phyloP scores from a whole-genome alignment of 1,140 invertebrate genomes.

The Heterodera carotae region DNA sequence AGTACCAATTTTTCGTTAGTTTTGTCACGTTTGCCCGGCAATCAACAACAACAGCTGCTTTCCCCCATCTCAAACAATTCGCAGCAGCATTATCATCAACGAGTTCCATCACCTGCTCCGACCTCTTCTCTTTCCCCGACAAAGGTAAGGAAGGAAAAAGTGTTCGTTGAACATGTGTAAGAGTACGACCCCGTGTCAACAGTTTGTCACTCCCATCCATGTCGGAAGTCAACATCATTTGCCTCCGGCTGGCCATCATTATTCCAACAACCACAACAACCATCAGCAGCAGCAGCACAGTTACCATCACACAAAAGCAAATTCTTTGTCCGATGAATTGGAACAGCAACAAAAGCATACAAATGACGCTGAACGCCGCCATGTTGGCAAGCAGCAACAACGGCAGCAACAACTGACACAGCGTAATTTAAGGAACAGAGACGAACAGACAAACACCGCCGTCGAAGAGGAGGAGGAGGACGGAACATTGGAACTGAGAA shows the following conservation, averaged over 20 bases:
- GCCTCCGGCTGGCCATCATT: background rate
- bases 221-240: background rate
- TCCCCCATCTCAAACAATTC: conserved; percentile 1
- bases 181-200: background rate
- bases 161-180: conserved; percentile 10
- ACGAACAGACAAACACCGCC: background rate
- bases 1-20: background rate
- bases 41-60: conserved; percentile 22
- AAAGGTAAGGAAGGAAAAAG: conserved; percentile 13
- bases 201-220: background rate
- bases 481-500: background rate
- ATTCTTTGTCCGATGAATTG: background rate
- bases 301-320: conserved; percentile 4
- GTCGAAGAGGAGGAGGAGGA: background rate
- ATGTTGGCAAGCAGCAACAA: conserved; percentile 7
- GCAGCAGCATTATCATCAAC: background rate
- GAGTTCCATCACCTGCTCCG: conserved; percentile 45
- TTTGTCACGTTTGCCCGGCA: background rate
- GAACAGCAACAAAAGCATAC: background rate
- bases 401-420: background rate
- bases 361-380: conserved; percentile 7
- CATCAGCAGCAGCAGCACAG: no score
- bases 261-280: background rate
- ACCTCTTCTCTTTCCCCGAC: conserved; percentile 16
- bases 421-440: background rate